A percentile compares a stretch with the other conserved stretches of the same genome.
Evolutionary conservation across 2,888 invertebrate genomes (phyloP).

Genomic region (Gari tellinella): DNA sequence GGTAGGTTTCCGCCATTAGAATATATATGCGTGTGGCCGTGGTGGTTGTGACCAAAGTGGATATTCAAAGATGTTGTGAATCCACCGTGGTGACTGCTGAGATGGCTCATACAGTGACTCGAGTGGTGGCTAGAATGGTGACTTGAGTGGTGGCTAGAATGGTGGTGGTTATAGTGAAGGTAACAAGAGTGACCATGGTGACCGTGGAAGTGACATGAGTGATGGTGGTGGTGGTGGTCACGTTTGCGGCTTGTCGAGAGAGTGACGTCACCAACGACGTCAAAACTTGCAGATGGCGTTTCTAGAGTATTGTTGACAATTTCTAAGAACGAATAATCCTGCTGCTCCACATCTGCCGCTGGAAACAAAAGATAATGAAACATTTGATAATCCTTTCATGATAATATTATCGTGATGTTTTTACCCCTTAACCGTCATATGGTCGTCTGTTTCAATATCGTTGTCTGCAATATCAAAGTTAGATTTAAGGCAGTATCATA

Average conservation of each 20-base stretch:
- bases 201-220: slow-evolving; percentile 29
- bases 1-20: slow-evolving; percentile 48
- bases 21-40: slow-evolving; percentile 34
- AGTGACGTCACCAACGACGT: slow-evolving; percentile 50
- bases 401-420: too few species aligned
- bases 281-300: slow-evolving; percentile 46
- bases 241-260: slow-evolving; percentile 17
- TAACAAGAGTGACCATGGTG: slow-evolving; percentile 22
- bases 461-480: too few species aligned
- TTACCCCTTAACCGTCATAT: too few species aligned
- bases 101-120: slow-evolving; percentile 46
- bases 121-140: slow-evolving; percentile 3
- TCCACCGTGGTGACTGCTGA: slow-evolving; percentile 46
- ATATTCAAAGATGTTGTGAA: slow-evolving; percentile 54
- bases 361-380: not conserved
- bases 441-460: too few species aligned
- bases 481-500: too few species aligned
- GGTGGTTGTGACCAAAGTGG: slow-evolving; percentile 42
- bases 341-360: slow-evolving; percentile 24
- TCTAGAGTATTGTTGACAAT: slow-evolving; percentile 40
- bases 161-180: slow-evolving; percentile 16
- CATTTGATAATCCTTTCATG: too few species aligned
- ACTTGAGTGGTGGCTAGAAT: slow-evolving; percentile 18
- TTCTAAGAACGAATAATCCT: slow-evolving; percentile 45
- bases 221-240: slow-evolving; percentile 15